phyloP scores from a whole-genome alignment of 2,888 invertebrate species.

The Acleris sparsana region DNA sequence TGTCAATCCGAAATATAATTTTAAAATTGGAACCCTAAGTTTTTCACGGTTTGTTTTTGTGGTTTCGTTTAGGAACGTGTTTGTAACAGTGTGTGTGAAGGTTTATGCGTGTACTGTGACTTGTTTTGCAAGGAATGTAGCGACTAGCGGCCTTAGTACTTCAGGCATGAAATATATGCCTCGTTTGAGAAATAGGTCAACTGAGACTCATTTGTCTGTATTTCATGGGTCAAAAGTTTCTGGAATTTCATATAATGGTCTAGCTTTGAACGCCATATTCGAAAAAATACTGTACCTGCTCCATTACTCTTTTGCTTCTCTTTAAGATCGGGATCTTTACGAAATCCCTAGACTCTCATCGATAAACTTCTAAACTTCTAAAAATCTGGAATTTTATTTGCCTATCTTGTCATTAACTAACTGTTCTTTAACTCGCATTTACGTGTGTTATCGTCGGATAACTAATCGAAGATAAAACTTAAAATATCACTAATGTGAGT shows the following conservation, averaged over 20 bases:
- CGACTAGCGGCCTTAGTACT: conserved; percentile 25
- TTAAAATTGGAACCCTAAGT: conserved; percentile 11
- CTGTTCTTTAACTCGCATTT: background rate
- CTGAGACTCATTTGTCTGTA: conserved; percentile 19
- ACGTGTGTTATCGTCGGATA: conserved; percentile 18
- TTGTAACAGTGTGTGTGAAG: conserved; percentile 29
- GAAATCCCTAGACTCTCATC: too few relatives aligned
- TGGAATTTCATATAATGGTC: background rate
- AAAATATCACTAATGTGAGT: too few relatives aligned
- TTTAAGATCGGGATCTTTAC: too few relatives aligned
- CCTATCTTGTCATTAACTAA: conserved; percentile 6
- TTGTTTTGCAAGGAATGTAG: background rate
- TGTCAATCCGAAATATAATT: conserved; percentile 7
- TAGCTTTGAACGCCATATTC: too few relatives aligned
- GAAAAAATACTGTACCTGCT: too few relatives aligned
- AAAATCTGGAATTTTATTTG: background rate
- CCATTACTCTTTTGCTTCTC: too few relatives aligned
- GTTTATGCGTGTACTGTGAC: conserved; percentile 14
- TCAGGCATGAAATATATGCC: conserved; percentile 29
- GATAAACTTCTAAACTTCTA: too few relatives aligned
- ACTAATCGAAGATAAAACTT: conserved; percentile 20
- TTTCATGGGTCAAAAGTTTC: conserved; percentile 7
- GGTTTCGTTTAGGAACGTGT: conserved; percentile 29
- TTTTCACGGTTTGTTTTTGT: conserved; percentile 35
- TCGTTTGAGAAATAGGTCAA: conserved; percentile 27